phyloP scores from a whole-genome alignment of 2,113 vertebrate genomes.

The Stegostoma tigrinum region DNA sequence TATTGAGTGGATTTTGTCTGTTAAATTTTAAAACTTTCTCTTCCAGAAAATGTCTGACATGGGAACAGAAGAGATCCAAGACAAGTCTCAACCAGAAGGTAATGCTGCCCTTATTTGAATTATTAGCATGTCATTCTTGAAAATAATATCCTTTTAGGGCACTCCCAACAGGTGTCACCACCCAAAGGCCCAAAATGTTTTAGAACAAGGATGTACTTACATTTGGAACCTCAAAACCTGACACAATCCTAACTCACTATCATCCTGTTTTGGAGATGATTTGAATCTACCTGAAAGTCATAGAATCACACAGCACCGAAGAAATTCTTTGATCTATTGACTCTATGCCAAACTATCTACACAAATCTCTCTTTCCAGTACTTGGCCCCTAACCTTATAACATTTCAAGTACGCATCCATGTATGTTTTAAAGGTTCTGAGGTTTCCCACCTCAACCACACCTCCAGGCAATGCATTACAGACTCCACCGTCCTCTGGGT shows the following conservation, averaged over 20 bases:
- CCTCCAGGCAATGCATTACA: no score
- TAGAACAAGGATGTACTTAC: neutral
- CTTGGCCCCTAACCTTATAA: no score
- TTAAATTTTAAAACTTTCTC: neutral
- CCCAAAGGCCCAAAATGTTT: no score
- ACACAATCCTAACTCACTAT: neutral
- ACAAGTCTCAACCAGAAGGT: slow-evolving; percentile 15
- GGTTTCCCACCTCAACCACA: no score
- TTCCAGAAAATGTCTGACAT: slow-evolving; percentile 29
- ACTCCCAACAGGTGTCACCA: neutral
- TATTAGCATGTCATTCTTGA: no score
- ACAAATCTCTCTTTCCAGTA: no score
- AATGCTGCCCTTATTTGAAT: neutral
- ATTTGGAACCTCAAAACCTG: neutral
- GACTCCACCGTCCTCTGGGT: no score
- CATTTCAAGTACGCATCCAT: no score
- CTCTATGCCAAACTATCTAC: no score
- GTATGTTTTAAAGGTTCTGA: no score
- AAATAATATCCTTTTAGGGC: neutral
- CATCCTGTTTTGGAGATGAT: neutral
- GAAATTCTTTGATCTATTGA: no score
- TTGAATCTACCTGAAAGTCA: neutral
- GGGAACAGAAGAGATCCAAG: slow-evolving; percentile 16
- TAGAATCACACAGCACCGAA: no score
- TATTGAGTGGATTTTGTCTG: neutral